Evolutionary conservation across 2,888 invertebrate genomes (phyloP).

Genomic region (Athalia cordata): DNA sequence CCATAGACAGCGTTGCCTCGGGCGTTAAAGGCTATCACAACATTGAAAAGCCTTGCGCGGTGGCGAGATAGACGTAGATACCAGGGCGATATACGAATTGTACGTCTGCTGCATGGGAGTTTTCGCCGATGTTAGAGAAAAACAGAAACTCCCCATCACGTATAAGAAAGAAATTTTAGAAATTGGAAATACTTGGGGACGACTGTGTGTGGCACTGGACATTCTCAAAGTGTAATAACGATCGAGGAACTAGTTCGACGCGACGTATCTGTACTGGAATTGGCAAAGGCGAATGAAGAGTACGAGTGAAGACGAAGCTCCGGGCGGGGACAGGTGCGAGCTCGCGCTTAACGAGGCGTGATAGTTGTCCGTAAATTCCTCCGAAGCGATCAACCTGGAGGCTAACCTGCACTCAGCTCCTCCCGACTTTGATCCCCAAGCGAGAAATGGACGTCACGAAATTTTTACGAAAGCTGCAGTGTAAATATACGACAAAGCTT

Average conservation of each 20-base stretch:
- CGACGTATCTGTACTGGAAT: not conserved
- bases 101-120: not conserved
- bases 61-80: slow-evolving; percentile 2
- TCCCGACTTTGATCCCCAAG: slow-evolving; percentile 24
- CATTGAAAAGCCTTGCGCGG: slow-evolving; percentile 15
- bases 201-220: not conserved
- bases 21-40: slow-evolving; percentile 22
- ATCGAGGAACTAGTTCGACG: not conserved
- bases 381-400: slow-evolving; percentile 26
- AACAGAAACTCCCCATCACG: not conserved
- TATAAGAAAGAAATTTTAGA: slow-evolving; percentile 23
- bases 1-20: slow-evolving; percentile 18
- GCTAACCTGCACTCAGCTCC: slow-evolving; percentile 8
- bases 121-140: not conserved
- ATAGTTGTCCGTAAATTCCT: slow-evolving; percentile 38
- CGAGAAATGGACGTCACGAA: slow-evolving; percentile 8
- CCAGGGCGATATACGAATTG: slow-evolving; percentile 9
- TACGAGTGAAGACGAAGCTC: slow-evolving; percentile 3
- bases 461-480: slow-evolving; percentile 19
- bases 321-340: slow-evolving; percentile 37
- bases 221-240: slow-evolving; percentile 37
- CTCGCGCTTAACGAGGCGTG: slow-evolving; percentile 21
- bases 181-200: slow-evolving; percentile 19
- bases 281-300: slow-evolving; percentile 9
- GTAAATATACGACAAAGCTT: slow-evolving; percentile 2